Conservation (phyloP, 2,888 invertebrate genomes). For the Digitonthophagus gazella region DNA sequence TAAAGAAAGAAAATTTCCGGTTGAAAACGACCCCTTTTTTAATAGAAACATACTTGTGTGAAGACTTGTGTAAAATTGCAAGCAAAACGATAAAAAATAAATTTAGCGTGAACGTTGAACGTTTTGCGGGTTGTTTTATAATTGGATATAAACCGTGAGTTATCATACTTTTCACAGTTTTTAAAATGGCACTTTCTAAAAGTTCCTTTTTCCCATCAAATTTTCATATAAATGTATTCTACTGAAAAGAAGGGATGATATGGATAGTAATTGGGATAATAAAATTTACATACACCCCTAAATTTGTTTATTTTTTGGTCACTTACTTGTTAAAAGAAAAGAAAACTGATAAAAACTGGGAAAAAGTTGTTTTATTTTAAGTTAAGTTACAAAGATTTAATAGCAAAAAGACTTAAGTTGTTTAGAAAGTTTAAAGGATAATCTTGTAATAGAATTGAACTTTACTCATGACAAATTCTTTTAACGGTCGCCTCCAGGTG, state of each 20-base stretch:
- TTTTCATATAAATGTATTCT: background rate
- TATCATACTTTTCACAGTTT: background rate
- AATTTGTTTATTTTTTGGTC: background rate
- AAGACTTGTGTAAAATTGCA: background rate
- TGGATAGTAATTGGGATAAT: background rate
- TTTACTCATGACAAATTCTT: background rate
- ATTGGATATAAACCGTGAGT: background rate
- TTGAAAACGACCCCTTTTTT: too few relatives aligned
- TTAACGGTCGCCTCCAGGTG: background rate
- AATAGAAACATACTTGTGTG: background rate
- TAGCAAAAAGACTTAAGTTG: background rate
- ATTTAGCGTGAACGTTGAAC: background rate
- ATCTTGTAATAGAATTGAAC: background rate
- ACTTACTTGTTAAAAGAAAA: too few relatives aligned
- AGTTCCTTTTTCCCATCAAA: background rate
- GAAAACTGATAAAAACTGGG: too few relatives aligned
- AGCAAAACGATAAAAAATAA: background rate
- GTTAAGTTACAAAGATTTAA: too few relatives aligned
- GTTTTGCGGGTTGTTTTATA: too few relatives aligned
- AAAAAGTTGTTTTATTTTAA: too few relatives aligned
- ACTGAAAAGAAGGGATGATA: background rate
- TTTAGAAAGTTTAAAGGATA: background rate
- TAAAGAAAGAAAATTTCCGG: too few relatives aligned
- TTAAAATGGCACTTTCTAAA: background rate
- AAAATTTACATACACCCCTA: background rate